Conservation (phyloP, 2,888 invertebrate genomes). For the Dilophus febrilis region DNA sequence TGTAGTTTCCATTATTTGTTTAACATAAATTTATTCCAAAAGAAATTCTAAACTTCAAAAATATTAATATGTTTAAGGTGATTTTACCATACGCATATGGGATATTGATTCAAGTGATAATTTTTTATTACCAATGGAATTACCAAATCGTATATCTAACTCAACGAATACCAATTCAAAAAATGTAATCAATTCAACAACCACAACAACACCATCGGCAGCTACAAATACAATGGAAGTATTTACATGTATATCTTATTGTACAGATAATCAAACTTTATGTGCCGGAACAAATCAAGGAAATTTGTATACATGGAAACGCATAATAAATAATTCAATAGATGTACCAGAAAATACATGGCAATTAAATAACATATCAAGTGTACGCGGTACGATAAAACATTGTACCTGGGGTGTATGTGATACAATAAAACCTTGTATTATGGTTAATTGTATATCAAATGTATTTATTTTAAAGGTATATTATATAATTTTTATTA, state of each 20-base stretch:
- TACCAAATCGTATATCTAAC: conserved; percentile 17
- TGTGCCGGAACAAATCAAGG: conserved; percentile 85
- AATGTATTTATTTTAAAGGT: conserved; percentile 62
- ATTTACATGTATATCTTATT: conserved; percentile 55
- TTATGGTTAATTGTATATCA: conserved; percentile 68
- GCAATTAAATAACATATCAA: conserved; percentile 56
- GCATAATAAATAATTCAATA: conserved; percentile 24
- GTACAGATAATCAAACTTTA: conserved; percentile 53
- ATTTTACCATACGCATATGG: conserved; percentile 76
- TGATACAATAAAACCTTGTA: conserved; percentile 48
- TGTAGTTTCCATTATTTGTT: background rate
- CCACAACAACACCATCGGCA: conserved; percentile 8
- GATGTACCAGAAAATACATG: conserved; percentile 61
- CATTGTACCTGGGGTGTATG: conserved; percentile 66
- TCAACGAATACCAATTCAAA: conserved; percentile 8
- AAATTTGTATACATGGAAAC: conserved; percentile 72
- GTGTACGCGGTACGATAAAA: conserved; percentile 59
- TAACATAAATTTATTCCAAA: background rate
- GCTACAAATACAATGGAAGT: conserved; percentile 31
- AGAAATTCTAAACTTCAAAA: conserved; percentile 24
- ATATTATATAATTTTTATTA: conserved; percentile 1
- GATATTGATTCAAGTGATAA: conserved; percentile 89
- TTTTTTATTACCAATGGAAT: conserved; percentile 54
- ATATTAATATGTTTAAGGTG: too few species aligned
- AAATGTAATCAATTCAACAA: conserved; percentile 1